These are phyloP conservation scores for Ericerus pela DNA, from an alignment of 1,140 invertebrate species.

Conservation along the genomic window DNA sequence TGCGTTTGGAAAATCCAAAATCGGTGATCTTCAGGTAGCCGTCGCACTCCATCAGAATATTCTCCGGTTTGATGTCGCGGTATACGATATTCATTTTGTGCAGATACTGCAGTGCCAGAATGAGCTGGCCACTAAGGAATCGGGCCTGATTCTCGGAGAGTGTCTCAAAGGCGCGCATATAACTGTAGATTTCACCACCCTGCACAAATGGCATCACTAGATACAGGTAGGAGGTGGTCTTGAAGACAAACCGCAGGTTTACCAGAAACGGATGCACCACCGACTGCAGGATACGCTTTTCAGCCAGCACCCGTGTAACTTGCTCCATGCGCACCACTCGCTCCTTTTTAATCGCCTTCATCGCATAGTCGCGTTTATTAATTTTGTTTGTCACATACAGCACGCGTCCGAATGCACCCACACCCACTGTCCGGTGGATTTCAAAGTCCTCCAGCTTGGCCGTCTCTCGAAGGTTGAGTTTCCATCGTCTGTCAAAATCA, in stretches of 20 bases:
- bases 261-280: constrained; percentile 67
- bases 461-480: background rate
- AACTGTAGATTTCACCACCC: background rate
- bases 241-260: constrained; percentile 25
- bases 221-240: background rate
- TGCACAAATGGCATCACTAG: background rate
- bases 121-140: constrained; percentile 56
- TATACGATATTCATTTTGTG: constrained; percentile 79
- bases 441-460: constrained; percentile 21
- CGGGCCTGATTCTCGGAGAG: background rate
- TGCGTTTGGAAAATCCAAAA: constrained; percentile 92
- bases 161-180: background rate
- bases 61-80: constrained; percentile 89
- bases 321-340: constrained; percentile 87
- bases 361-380: constrained; percentile 56
- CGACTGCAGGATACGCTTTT: constrained; percentile 76
- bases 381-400: constrained; percentile 51
- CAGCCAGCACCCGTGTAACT: constrained; percentile 80
- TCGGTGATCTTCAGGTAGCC: constrained; percentile 92
- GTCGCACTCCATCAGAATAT: constrained; percentile 67
- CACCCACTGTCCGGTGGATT: constrained; percentile 67
- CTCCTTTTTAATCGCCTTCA: constrained; percentile 84
- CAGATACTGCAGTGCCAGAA: constrained; percentile 81
- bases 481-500: background rate
- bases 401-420: constrained; percentile 86